Base-by-base conservation (phyloP, 1,140 invertebrate species). In the Zaprionus ghesquierei region DNA sequence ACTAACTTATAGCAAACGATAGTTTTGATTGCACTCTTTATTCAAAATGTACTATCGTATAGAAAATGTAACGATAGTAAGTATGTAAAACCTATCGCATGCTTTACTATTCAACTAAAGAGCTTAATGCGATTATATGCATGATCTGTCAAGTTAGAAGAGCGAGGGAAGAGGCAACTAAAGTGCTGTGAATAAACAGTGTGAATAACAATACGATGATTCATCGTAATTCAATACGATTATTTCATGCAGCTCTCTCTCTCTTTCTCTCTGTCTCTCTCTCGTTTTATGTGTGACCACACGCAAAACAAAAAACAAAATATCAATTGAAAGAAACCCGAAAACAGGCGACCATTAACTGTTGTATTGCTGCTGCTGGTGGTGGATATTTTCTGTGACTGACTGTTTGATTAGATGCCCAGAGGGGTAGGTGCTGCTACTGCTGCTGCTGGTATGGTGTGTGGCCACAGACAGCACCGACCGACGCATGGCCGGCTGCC, bases 351-450 rank as follows among this genome's bases (percentile, higher is more conserved):
- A 46, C 49, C 35, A 61, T 44, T 44, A 61, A 61, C 59, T 56
- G 38, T 22, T 56, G 51, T n/a, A 25, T 29, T 9, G 3, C 9
- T 54, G 29, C 8, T 55, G 22, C n/a, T 50, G 41, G 65, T 41
- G 58, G 58, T 53, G 58, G 25, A 46, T 49, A 20, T 46, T 22
- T 61, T 49, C 20, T 68, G 46, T 50, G 51, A 41, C 44, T 6
- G 22, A 44, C 54, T 38, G 56, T 69, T 70, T 64, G 68, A 63
- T 70, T 70, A 70, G 68, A 56, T 41, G 31, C 20, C 23, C 23
- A 2, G 20, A 23, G 31, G 58, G 29, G 29, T n/a, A 35, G 44
- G 29, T 29, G 25, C 23, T 18, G 15, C 9, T 23, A 33, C 35
- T 38, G 33, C 29, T 56, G 22, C 3, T 15, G 41, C 23, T 46